Percentiles rank a stretch among this genome's conserved stretches.
These are phyloP conservation scores for Mizuhopecten yessoensis DNA, from an alignment of 1,140 invertebrate species.

Conservation along the genomic window DNA sequence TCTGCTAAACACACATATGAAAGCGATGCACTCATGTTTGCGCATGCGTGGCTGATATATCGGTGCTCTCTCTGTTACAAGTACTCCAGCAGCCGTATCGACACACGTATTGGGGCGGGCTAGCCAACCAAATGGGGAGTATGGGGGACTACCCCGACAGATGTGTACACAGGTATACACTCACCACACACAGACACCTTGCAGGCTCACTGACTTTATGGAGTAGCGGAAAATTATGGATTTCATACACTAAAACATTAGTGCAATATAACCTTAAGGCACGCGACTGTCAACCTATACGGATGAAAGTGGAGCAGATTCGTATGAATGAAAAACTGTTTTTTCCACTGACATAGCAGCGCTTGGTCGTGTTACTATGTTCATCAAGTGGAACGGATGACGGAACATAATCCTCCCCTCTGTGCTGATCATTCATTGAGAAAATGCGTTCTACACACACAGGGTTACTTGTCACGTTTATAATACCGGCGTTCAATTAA, in stretches of 20 bases:
- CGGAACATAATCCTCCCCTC: neutral
- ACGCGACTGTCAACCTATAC: constrained; percentile 5
- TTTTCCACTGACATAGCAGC: neutral
- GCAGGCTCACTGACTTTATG: neutral
- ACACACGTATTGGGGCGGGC: neutral
- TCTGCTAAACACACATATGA: constrained; percentile 38
- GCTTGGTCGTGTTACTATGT: neutral
- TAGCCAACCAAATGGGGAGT: neutral
- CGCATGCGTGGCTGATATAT: constrained; percentile 36
- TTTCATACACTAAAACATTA: constrained; percentile 34
- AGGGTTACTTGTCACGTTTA: neutral
- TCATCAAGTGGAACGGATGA: neutral
- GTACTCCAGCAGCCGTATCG: constrained; percentile 20
- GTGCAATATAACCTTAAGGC: neutral
- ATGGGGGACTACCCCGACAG: constrained; percentile 8
- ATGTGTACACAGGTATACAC: neutral
- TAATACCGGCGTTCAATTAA: neutral
- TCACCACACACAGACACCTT: constrained; percentile 31
- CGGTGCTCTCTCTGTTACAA: constrained; percentile 23
- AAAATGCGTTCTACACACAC: neutral
- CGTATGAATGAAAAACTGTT: constrained; percentile 20
- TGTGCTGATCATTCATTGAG: neutral
- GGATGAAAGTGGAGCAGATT: constrained; percentile 32
- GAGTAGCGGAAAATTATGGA: constrained; percentile 5
- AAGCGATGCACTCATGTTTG: constrained; percentile 37